Evolutionary conservation across 2,113 vertebrate species (phyloP).

Genomic region (Leucopternis melanops): DNA sequence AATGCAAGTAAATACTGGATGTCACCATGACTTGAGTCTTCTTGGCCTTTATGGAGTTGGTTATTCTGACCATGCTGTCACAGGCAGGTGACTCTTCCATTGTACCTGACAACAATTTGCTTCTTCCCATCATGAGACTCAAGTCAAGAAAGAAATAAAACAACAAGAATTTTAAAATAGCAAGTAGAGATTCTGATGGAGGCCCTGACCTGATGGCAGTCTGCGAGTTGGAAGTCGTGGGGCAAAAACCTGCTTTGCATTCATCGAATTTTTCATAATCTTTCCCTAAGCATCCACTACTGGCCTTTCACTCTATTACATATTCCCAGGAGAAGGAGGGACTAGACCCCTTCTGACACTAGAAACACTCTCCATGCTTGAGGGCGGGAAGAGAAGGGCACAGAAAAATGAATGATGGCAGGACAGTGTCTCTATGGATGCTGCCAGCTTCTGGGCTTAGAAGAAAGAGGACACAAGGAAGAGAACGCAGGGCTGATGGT

Average conservation of each 20-base stretch:
- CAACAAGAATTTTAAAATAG: neutral
- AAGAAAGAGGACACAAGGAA: neutral
- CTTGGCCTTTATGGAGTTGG: neutral
- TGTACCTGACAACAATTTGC: neutral
- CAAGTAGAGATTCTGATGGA: neutral
- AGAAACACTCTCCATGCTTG: neutral
- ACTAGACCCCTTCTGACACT: neutral
- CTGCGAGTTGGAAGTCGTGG: neutral
- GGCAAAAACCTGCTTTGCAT: neutral
- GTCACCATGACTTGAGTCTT: neutral
- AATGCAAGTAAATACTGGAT: neutral
- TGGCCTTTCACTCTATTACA: neutral
- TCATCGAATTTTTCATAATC: neutral
- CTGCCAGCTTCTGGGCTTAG: neutral
- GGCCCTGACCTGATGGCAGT: neutral
- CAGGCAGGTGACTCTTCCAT: neutral
- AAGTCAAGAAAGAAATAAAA: neutral
- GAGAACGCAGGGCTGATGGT: neutral
- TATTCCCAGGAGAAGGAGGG: neutral
- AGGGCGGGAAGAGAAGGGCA: neutral
- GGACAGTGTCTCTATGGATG: neutral
- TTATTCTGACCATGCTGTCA: neutral
- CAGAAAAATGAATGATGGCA: neutral
- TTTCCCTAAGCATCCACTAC: neutral
- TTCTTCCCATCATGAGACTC: neutral